Conservation (phyloP, 1,140 invertebrate genomes). For the Saccostrea cuccullata region DNA sequence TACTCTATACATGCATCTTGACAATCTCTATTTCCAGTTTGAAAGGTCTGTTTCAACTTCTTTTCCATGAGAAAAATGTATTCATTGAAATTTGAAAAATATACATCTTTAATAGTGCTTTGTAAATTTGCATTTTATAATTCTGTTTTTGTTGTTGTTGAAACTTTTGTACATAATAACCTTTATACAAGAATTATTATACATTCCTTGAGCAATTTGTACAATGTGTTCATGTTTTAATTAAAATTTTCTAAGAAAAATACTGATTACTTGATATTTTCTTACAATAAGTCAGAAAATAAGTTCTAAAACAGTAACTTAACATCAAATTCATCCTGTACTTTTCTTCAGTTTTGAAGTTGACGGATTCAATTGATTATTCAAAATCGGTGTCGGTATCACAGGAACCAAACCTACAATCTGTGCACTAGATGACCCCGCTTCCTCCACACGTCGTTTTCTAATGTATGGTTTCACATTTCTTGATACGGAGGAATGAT, state of each 20-base stretch:
- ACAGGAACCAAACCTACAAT: neutral
- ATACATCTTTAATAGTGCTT: neutral
- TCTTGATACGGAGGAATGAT: neutral
- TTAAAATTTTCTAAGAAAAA: neutral
- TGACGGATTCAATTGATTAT: neutral
- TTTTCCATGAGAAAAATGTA: neutral
- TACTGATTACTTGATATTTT: neutral
- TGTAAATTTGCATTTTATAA: neutral
- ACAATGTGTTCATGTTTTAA: conserved; percentile 19
- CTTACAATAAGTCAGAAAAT: neutral
- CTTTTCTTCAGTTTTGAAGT: neutral
- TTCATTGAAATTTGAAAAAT: neutral
- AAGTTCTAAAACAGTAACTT: neutral
- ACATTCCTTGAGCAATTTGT: neutral
- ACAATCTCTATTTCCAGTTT: neutral
- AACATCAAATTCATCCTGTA: neutral
- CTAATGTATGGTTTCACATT: conserved; percentile 8
- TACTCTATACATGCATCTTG: neutral
- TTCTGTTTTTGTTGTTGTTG: neutral
- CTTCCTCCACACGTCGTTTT: neutral
- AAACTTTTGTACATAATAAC: neutral
- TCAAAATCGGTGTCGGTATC: neutral
- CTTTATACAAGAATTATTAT: neutral
- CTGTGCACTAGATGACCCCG: neutral
- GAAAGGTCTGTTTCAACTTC: neutral